Base-by-base conservation (phyloP, 2,113 vertebrate genomes). In the Pygathrix nemaeus region DNA sequence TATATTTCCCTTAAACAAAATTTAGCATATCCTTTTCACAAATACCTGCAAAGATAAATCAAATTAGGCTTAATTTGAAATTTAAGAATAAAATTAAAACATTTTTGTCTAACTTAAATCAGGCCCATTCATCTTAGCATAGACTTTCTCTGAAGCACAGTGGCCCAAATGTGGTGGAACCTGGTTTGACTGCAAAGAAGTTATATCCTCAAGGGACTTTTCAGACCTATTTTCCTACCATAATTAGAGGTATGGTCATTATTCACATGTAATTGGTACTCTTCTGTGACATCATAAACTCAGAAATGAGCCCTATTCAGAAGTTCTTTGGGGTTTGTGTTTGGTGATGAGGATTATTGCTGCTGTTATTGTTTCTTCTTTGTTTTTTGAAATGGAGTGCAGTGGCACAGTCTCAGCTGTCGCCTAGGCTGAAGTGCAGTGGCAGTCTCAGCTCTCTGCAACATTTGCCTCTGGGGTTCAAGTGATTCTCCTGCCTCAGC, bases 41-140 rank as follows among this genome's bases (percentile, higher is more conserved):
- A 72, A 70, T 90, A 93, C 0, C 59, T 10, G 43, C 21, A 64
- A 81, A 85, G 68, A 61, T 86, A 80, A 38, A 83, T 70, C 21
- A 86, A 70, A 75, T 45, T 83, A 80, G 70, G 23, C 57, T 97
- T 93, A 66, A 55, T 87, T 85, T 93, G 66, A 90, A 95, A 59
- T 83, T 88, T 64, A 90, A 40, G 52, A 89, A 82, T 72, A 79
- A 78, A 92, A 80, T 76, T 57, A 83, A 92, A 92, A 50, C 13
- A 16, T 48, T 90, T 93, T 84, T 87, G 20, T 20, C 40, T 73
- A 78, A 85, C 50, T 83, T 96, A 81, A 66, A 81, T 95, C 40
- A 93, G 30, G 14, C 35, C 35, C 59, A 21, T 95, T 95, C 35
- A 86, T 89, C 21, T 95, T 94, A 89, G 35, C 16, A 25, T 82